phyloP scores from a whole-genome alignment of 2,888 invertebrate genomes.

The Latrodectus elegans region DNA sequence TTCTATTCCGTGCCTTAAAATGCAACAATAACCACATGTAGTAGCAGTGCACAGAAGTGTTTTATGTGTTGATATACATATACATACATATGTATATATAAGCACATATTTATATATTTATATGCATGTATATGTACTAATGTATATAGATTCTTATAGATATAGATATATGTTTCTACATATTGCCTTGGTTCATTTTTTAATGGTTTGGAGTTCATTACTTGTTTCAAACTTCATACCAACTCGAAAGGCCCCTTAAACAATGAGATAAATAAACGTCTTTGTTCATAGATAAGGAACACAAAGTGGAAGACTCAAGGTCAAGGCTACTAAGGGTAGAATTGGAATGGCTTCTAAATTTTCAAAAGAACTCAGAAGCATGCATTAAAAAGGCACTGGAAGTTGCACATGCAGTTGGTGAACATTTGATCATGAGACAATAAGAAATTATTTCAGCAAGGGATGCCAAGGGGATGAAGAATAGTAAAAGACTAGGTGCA shows the following conservation, averaged over 20 bases:
- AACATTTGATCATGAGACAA: slow-evolving; percentile 67
- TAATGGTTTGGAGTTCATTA: slow-evolving; percentile 57
- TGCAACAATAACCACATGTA: slow-evolving; percentile 64
- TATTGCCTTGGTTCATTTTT: slow-evolving; percentile 65
- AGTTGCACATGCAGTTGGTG: slow-evolving; percentile 68
- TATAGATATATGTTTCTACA: slow-evolving; percentile 59
- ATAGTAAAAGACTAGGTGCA: slow-evolving; percentile 67
- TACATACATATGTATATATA: slow-evolving; percentile 51
- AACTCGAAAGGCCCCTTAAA: slow-evolving; percentile 67
- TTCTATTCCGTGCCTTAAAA: slow-evolving; percentile 65
- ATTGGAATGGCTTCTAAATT: slow-evolving; percentile 68
- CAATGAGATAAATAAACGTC: slow-evolving; percentile 68
- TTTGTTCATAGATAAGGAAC: slow-evolving; percentile 69
- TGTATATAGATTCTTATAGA: slow-evolving; percentile 49
- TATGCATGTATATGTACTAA: slow-evolving; percentile 54
- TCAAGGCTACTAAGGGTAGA: slow-evolving; percentile 69
- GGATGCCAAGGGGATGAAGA: slow-evolving; percentile 55
- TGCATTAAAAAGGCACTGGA: slow-evolving; percentile 69
- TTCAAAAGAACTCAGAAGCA: slow-evolving; percentile 68
- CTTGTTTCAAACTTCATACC: slow-evolving; percentile 60
- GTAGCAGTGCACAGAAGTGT: slow-evolving; percentile 65
- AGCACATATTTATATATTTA: slow-evolving; percentile 43
- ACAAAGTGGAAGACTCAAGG: slow-evolving; percentile 69
- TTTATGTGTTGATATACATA: slow-evolving; percentile 47
- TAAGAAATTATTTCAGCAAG: slow-evolving; percentile 50